Base-by-base conservation (phyloP, 2,113 vertebrate genomes). In the Seriola quinqueradiata region DNA sequence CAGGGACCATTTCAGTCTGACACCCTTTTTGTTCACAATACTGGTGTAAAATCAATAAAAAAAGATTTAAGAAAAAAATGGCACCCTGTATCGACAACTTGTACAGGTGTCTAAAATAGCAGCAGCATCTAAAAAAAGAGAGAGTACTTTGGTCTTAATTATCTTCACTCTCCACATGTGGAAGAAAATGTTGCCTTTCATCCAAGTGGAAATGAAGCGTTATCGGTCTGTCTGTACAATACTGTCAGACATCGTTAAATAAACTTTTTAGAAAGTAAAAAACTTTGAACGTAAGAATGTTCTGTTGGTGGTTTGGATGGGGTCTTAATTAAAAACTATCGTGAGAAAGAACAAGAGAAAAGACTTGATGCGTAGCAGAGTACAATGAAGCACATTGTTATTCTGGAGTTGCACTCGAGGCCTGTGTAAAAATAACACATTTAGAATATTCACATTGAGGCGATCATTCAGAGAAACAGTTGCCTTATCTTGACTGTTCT, bases 311-410 rank as follows among this genome's bases (percentile, higher is more conserved):
- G 8, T 80, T 86, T 87, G 50, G 72, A 81, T 74, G 28, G 46
- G 54, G 52, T 73, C 77, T 79, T 87, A 79, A 84, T 87, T 92
- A 80, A 85, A 87, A 87, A 54, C 57, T 59, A 70, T 36, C 4
- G 10, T 57, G 54, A 75, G 48, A 55, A 61, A 54, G 81, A 86
- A 75, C 81, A 86, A 86, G 73, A 65, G 68, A 65, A 78, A 75
- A 71, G 75, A 60, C 75, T 42, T 64, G 70, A 78, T 81, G 61
- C 76, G 58, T 66, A 76, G 58, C 36, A 1, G 63, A 80, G 64
- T 46, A 73, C 66, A 70, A 66, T 34, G 32, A 61, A 44, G 52
- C 36, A 54, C 40, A 79, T 84, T 86, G 69, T 79, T 79, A 87
- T 80, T 85, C 84, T 32, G 40, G n/a, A 36, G 38, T 71, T 66